Evolutionary conservation across 2,888 invertebrate genomes (phyloP).

Genomic region (Iphiclides podalirius): DNA sequence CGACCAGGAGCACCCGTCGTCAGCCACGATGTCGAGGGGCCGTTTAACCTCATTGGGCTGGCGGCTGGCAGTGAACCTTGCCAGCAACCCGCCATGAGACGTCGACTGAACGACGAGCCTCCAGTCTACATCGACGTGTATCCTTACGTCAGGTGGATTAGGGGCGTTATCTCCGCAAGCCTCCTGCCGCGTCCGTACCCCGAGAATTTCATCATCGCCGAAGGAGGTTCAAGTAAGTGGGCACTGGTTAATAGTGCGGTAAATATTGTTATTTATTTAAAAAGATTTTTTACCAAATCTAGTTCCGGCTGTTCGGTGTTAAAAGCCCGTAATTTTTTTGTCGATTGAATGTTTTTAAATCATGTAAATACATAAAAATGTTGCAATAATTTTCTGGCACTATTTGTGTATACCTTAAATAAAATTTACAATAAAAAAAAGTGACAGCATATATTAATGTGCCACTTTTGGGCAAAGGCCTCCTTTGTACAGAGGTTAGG

Average conservation of each 20-base stretch:
- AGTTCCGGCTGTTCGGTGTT: no score
- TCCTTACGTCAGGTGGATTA: slow-evolving; percentile 61
- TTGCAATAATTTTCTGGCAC: no score
- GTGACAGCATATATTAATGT: no score
- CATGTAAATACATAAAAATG: no score
- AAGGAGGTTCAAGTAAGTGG: slow-evolving; percentile 46
- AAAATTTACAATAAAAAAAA: no score
- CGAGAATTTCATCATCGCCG: slow-evolving; percentile 46
- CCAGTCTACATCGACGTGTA: slow-evolving; percentile 64
- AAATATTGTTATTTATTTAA: not conserved
- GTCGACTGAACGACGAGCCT: slow-evolving; percentile 52
- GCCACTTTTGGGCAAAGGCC: no score
- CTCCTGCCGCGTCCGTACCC: slow-evolving; percentile 57
- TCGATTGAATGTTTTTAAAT: no score
- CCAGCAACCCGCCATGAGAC: slow-evolving; percentile 46
- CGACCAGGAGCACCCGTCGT: slow-evolving; percentile 60
- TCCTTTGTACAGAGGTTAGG: no score
- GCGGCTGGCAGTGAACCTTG: slow-evolving; percentile 56
- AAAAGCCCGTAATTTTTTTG: no score
- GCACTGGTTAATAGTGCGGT: not conserved
- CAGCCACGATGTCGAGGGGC: slow-evolving; percentile 50
- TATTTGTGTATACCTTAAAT: no score
- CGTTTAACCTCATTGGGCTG: slow-evolving; percentile 58
- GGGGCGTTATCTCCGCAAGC: slow-evolving; percentile 57
- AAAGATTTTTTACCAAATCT: no score